phyloP scores from a whole-genome alignment of 2,797 vertebrate species.

The Falco novaeseelandiae region DNA sequence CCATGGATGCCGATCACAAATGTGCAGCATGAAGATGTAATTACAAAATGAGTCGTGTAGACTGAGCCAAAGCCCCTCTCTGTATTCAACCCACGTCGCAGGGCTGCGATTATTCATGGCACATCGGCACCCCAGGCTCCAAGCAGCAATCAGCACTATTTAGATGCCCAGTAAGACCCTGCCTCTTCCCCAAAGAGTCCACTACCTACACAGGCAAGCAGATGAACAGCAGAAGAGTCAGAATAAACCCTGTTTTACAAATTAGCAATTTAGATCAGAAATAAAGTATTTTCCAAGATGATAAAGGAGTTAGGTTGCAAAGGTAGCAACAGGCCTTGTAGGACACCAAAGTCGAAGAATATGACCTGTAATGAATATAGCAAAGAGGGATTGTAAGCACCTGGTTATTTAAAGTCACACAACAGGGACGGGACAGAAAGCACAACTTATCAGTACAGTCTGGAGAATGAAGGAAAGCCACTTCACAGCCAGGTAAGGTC shows the following conservation, averaged over 20 bases:
- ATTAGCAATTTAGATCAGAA: neutral
- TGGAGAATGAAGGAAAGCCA: neutral
- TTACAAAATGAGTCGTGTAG: neutral
- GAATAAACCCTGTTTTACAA: neutral
- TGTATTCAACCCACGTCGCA: neutral
- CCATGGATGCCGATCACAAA: conserved; percentile 17
- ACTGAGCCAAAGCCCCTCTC: neutral
- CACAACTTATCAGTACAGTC: neutral
- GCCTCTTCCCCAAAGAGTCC: neutral
- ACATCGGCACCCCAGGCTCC: neutral
- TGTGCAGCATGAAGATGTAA: neutral
- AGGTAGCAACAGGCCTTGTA: neutral
- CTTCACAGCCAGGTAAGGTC: conserved; percentile 4
- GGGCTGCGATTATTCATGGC: neutral
- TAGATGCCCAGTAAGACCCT: neutral
- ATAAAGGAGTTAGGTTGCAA: neutral
- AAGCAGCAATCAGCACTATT: neutral
- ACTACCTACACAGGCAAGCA: neutral
- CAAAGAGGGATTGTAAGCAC: neutral
- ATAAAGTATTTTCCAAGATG: neutral
- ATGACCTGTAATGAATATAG: neutral
- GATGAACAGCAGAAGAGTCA: neutral
- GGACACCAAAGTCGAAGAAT: neutral
- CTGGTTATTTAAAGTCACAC: neutral
- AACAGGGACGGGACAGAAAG: neutral